phyloP scores from a whole-genome alignment of 1,140 invertebrate genomes.

The Glomeris maerens region DNA sequence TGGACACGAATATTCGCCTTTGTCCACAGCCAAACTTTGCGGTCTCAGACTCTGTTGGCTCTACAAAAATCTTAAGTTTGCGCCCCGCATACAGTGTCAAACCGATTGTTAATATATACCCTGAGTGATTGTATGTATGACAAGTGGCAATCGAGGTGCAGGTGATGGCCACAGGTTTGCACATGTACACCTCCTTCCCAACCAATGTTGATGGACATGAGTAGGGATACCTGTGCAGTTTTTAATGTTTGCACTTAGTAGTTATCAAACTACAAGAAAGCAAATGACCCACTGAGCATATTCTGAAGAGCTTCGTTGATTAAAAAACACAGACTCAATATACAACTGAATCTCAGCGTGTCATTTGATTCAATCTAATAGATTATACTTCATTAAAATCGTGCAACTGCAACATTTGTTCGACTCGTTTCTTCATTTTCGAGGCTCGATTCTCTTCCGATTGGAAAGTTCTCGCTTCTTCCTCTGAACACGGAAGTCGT shows the following conservation, averaged over 20 bases:
- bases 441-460: constrained; percentile 35
- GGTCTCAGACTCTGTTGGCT: constrained; percentile 16
- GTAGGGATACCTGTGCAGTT: constrained; percentile 57
- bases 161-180: constrained; percentile 90
- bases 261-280: too few relatives aligned
- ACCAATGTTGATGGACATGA: constrained; percentile 68
- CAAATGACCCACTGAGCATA: too few relatives aligned
- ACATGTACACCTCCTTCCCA: constrained; percentile 88
- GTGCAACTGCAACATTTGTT: too few relatives aligned
- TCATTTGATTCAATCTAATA: too few relatives aligned
- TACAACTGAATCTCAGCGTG: too few relatives aligned
- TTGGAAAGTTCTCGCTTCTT: constrained; percentile 37
- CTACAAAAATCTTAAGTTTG: too few relatives aligned
- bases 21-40: constrained; percentile 29
- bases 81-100: too few relatives aligned
- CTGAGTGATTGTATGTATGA: constrained; percentile 70
- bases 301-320: too few relatives aligned
- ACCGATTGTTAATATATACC: constrained; percentile 26
- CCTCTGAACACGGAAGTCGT: constrained; percentile 48
- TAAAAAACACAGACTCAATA: constrained; percentile 2
- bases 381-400: too few relatives aligned
- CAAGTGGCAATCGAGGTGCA: constrained; percentile 82
- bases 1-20: constrained; percentile 84
- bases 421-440: constrained; percentile 50
- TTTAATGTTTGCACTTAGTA: too few relatives aligned